These are phyloP conservation scores for Echinops telfairi DNA, from an alignment of 2,113 vertebrate species.

Conservation along the genomic window DNA sequence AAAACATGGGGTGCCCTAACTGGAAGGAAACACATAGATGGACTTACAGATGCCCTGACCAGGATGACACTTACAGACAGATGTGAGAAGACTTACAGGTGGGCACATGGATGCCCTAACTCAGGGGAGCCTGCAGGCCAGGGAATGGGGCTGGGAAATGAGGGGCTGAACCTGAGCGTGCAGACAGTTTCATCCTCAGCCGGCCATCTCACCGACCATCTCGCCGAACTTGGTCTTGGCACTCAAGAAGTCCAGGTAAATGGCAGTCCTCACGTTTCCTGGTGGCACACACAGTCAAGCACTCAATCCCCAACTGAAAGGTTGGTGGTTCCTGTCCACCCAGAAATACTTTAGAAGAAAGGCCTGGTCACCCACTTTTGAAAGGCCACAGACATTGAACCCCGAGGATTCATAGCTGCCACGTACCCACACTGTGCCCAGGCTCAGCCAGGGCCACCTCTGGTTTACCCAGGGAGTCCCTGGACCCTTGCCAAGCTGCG, in stretches of 20 bases:
- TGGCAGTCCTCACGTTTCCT: neutral
- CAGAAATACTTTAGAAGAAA: neutral
- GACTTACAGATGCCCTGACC: too few species aligned
- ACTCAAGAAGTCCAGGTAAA: neutral
- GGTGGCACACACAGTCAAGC: neutral
- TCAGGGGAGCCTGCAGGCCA: too few species aligned
- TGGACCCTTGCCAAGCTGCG: neutral
- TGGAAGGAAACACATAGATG: neutral
- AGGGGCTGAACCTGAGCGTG: conserved; percentile 7
- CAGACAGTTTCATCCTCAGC: neutral
- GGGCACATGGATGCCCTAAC: too few species aligned
- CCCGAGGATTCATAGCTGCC: neutral
- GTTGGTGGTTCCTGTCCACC: neutral
- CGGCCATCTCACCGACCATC: too few species aligned
- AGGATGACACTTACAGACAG: neutral
- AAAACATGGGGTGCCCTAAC: too few species aligned
- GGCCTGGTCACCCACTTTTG: neutral
- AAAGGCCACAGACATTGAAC: neutral
- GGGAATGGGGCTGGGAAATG: neutral
- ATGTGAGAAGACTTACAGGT: neutral
- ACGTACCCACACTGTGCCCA: neutral
- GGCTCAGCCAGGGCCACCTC: too few species aligned
- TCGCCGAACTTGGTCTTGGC: neutral
- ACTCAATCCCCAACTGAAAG: neutral
- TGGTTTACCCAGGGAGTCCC: neutral